These are phyloP conservation scores for Thunnus thynnus DNA, from an alignment of 2,113 vertebrate species.

Conservation along the genomic window DNA sequence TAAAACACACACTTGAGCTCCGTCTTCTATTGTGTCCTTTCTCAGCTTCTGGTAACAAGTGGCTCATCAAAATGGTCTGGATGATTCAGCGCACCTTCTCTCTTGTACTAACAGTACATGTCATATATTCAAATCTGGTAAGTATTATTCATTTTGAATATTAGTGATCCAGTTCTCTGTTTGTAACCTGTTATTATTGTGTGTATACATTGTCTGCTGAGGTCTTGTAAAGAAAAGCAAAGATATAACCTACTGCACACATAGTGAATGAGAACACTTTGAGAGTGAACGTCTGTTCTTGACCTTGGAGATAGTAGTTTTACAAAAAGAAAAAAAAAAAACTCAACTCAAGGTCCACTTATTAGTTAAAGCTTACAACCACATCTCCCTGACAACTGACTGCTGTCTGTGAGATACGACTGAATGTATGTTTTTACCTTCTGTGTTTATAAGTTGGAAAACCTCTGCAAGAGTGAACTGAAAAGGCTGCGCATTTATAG, in stretches of 20 bases:
- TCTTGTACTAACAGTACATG: slow-evolving; percentile 63
- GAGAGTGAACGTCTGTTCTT: background rate
- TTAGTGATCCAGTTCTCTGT: too few relatives aligned
- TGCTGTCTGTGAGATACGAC: too few relatives aligned
- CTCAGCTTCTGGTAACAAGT: slow-evolving; percentile 49
- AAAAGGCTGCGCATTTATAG: background rate
- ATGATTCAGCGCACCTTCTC: slow-evolving; percentile 51
- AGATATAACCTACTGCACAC: background rate
- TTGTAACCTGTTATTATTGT: background rate
- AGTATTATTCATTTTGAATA: slow-evolving; percentile 20
- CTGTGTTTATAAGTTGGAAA: background rate
- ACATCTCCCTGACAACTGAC: background rate
- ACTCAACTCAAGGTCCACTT: too few relatives aligned
- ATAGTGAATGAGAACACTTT: background rate
- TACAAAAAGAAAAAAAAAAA: too few relatives aligned
- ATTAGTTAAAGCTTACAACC: background rate
- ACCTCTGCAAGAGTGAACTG: background rate
- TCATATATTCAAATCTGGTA: slow-evolving; percentile 77
- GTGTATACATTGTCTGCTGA: background rate
- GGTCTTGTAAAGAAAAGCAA: background rate
- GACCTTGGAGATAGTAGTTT: background rate
- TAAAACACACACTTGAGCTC: background rate
- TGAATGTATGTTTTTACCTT: too few relatives aligned
- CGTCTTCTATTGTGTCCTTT: background rate
- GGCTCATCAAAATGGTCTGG: slow-evolving; percentile 72